These are phyloP conservation scores for Eucidaris tribuloides DNA, from an alignment of 35 echinoderm and acorn worm genomes.

Conservation along the genomic window DNA sequence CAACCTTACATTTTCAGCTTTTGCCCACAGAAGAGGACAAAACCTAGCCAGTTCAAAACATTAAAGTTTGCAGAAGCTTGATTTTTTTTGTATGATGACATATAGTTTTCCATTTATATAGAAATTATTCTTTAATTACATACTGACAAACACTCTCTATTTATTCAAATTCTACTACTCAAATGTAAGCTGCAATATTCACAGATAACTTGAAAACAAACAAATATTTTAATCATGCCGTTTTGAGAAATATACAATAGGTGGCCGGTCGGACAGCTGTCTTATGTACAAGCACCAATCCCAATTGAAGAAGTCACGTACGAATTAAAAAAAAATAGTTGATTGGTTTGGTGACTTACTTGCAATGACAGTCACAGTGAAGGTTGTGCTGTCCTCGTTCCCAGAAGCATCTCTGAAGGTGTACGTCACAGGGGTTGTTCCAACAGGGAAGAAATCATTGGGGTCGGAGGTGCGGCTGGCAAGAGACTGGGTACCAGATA, in stretches of 20 bases:
- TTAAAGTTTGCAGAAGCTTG: too few species aligned
- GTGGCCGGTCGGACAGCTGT: not conserved
- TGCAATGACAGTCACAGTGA: not conserved
- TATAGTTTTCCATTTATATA: too few species aligned
- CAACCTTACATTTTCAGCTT: too few species aligned
- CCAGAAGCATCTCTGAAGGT: not conserved
- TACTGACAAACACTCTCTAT: too few species aligned
- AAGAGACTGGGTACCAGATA: not conserved
- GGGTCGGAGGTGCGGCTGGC: not conserved
- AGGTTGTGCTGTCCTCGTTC: not conserved
- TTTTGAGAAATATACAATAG: not conserved
- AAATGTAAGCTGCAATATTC: not conserved
- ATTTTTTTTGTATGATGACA: too few species aligned
- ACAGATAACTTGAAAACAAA: not conserved
- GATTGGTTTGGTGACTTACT: not conserved
- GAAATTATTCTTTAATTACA: too few species aligned
- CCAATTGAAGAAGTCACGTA: not conserved
- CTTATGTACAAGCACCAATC: not conserved
- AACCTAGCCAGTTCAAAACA: too few species aligned
- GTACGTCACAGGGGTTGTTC: not conserved
- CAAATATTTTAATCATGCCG: not conserved
- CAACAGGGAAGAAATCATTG: not conserved
- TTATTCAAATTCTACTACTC: too few species aligned
- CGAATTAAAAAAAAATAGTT: not conserved
- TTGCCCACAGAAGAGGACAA: too few species aligned